phyloP scores from a whole-genome alignment of 2,113 vertebrate species.

The Montifringilla adamsi region DNA sequence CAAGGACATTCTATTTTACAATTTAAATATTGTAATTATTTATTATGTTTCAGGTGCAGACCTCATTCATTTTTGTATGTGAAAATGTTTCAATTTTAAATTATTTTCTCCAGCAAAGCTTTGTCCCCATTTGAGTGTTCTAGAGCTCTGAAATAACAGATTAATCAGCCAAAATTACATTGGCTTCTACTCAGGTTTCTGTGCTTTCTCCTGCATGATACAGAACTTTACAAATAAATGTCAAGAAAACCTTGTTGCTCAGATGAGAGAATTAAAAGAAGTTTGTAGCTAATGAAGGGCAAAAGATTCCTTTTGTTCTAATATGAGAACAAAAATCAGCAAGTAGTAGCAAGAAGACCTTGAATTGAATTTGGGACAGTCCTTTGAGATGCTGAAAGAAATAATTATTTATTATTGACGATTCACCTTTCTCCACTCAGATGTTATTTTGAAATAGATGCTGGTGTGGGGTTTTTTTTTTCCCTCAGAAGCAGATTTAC shows the following conservation, averaged over 20 bases:
- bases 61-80: not conserved
- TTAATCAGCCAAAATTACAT: not conserved
- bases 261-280: not conserved
- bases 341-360: not conserved
- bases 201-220: not conserved
- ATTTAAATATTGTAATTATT: not conserved
- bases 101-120: not conserved
- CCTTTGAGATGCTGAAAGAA: not conserved
- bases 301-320: not conserved
- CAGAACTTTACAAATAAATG: not conserved
- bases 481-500: not conserved
- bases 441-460: not conserved
- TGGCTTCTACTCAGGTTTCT: not conserved
- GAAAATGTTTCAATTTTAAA: not conserved
- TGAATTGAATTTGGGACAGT: not conserved
- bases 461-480: not conserved
- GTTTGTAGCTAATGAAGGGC: not conserved
- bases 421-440: not conserved
- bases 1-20: not conserved
- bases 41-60: not conserved
- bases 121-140: not conserved
- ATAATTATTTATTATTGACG: not conserved
- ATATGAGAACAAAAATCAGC: not conserved
- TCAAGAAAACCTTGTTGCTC: not conserved
- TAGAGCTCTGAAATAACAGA: not conserved